phyloP scores from a whole-genome alignment of 2,113 vertebrate genomes.

The human region DNA sequence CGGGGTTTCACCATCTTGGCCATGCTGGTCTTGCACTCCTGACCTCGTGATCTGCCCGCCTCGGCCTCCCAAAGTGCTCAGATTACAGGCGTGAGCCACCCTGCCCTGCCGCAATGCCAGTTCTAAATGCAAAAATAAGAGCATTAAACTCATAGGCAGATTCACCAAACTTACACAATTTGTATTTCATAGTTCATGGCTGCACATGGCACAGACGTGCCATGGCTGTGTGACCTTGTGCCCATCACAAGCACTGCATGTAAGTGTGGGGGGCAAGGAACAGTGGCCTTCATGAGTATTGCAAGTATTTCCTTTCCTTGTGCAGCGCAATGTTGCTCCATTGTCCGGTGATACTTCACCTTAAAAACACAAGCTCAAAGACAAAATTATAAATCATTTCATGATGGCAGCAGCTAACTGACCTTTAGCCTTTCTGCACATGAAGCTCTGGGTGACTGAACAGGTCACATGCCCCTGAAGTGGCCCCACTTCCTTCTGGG shows the following conservation, averaged over 20 bases:
- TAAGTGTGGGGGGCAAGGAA: fast-evolving
- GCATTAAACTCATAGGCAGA: fast-evolving
- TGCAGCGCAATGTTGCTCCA: fast-evolving
- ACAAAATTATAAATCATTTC: background rate
- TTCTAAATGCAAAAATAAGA: background rate
- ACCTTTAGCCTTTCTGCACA: fast-evolving
- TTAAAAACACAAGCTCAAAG: too few relatives aligned
- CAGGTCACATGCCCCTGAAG: background rate
- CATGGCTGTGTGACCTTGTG: fast-evolving
- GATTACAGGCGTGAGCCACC: too few relatives aligned
- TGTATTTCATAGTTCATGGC: fast-evolving
- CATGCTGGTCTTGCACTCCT: too few relatives aligned
- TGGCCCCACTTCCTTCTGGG: background rate
- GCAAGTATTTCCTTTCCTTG: fast-evolving
- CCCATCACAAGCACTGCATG: fast-evolving
- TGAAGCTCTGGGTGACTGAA: background rate
- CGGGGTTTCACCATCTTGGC: too few relatives aligned
- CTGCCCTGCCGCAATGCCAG: background rate
- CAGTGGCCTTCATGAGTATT: fast-evolving
- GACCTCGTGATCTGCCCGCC: too few relatives aligned
- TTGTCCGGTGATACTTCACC: too few relatives aligned
- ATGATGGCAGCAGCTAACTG: too few relatives aligned
- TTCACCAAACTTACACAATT: fast-evolving
- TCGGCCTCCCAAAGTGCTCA: too few relatives aligned
- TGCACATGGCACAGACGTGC: background rate